These are phyloP conservation scores for Aleiodes leptofemur DNA, from an alignment of 2,888 invertebrate genomes.

Conservation along the genomic window DNA sequence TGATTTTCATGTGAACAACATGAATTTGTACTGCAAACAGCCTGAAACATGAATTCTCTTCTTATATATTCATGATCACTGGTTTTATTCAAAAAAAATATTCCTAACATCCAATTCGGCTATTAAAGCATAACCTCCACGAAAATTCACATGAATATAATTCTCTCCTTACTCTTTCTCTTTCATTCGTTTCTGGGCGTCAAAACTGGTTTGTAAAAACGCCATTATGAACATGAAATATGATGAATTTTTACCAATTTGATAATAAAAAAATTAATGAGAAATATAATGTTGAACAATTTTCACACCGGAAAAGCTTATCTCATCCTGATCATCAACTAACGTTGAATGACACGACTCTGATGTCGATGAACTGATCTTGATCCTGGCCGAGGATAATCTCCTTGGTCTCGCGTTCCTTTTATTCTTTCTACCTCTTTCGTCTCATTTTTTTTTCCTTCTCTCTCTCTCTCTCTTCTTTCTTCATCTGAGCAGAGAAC, in stretches of 20 bases:
- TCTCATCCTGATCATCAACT: conserved; percentile 2
- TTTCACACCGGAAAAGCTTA: no score
- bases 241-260: not conserved
- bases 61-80: no score
- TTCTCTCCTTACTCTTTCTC: no score
- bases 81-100: no score
- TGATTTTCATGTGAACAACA: no score
- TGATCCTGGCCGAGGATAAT: conserved; percentile 42
- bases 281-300: no score
- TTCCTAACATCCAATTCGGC: no score
- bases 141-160: no score
- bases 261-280: no score
- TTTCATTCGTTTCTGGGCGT: not conserved
- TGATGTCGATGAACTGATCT: conserved; percentile 42
- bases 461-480: not conserved
- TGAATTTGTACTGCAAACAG: no score
- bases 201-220: conserved; percentile 26
- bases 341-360: conserved; percentile 30
- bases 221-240: not conserved
- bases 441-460: conserved; percentile 6
- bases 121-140: no score
- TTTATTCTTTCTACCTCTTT: conserved; percentile 20
- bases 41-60: no score
- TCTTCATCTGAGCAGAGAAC: conserved; percentile 18
- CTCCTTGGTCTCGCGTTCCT: conserved; percentile 21